These are phyloP conservation scores for Melanaphis sacchari DNA, from an alignment of 1,140 invertebrate genomes.

Conservation along the genomic window DNA sequence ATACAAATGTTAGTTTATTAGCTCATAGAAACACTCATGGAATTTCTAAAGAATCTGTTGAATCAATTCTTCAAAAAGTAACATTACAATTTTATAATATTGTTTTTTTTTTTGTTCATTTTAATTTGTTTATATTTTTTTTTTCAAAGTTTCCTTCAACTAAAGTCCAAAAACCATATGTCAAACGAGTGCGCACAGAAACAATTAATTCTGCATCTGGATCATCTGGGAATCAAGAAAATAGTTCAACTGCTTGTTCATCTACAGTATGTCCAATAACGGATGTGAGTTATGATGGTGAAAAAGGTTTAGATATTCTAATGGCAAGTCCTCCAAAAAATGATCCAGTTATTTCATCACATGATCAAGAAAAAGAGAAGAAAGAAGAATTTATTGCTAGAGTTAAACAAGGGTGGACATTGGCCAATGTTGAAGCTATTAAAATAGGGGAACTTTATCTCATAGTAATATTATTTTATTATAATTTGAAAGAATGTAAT, in stretches of 20 bases:
- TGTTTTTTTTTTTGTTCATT: neutral
- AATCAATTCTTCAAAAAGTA: slow-evolving; percentile 54
- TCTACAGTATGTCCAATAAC: neutral
- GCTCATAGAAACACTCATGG: slow-evolving; percentile 54
- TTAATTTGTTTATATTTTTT: neutral
- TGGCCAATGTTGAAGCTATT: slow-evolving; percentile 75
- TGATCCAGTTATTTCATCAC: slow-evolving; percentile 58
- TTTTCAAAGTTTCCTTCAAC: slow-evolving; percentile 36
- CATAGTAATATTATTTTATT: slow-evolving; percentile 69
- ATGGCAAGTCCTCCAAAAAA: slow-evolving; percentile 63
- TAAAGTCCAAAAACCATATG: slow-evolving; percentile 52
- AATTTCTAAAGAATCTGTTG: slow-evolving; percentile 55
- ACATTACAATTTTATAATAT: neutral
- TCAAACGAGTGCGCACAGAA: slow-evolving; percentile 40
- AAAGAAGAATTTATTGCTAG: slow-evolving; percentile 66
- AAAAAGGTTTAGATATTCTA: slow-evolving; percentile 31
- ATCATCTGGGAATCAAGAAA: slow-evolving; percentile 20
- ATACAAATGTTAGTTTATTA: slow-evolving; percentile 55
- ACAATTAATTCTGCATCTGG: slow-evolving; percentile 14
- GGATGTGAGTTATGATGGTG: slow-evolving; percentile 28
- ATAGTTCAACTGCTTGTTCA: neutral
- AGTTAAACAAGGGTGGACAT: slow-evolving; percentile 80
- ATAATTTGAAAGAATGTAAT: neutral
- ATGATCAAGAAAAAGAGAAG: slow-evolving; percentile 53
- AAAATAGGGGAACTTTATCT: slow-evolving; percentile 90